A percentile compares a stretch with the other conserved stretches of the same genome.
These are phyloP conservation scores for Psilanteris sp. DNA, from an alignment of 1,140 invertebrate species.

Conservation along the genomic window DNA sequence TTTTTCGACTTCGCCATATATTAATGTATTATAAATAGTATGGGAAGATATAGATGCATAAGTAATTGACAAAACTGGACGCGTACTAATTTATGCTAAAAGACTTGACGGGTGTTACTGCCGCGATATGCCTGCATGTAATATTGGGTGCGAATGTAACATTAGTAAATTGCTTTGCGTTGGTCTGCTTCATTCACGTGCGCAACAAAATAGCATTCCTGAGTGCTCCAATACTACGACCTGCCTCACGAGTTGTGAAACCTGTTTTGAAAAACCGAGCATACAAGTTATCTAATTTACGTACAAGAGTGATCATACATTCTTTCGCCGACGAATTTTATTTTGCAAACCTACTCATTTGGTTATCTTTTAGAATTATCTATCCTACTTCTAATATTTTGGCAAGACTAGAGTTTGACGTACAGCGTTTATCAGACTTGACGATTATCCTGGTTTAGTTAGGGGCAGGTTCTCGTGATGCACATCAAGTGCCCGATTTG, in stretches of 20 bases:
- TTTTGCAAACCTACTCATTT: conserved; percentile 20
- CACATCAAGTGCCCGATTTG: conserved; percentile 1
- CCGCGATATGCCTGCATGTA: conserved; percentile 1
- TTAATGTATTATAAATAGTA: too few species aligned
- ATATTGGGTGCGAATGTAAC: conserved; percentile 8
- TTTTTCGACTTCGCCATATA: too few species aligned
- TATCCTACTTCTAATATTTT: conserved; percentile 30
- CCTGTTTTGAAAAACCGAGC: conserved; percentile 64
- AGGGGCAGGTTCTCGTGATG: conserved; percentile 4
- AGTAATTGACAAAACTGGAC: conserved; percentile 6
- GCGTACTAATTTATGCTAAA: conserved; percentile 22
- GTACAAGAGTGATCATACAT: conserved; percentile 22
- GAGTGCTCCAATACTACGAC: conserved; percentile 63
- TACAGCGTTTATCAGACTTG: conserved; percentile 7
- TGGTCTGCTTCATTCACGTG: conserved; percentile 58
- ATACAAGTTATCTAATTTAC: conserved; percentile 69
- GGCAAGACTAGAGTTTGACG: conserved; percentile 11
- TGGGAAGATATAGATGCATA: too few species aligned
- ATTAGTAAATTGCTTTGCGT: conserved; percentile 36
- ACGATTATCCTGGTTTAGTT: conserved; percentile 28
- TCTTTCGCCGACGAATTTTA: conserved; percentile 14
- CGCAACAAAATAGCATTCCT: conserved; percentile 44
- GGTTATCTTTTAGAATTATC: conserved; percentile 18
- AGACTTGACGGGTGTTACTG: conserved; percentile 8
- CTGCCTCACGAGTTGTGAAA: conserved; percentile 67